Evolutionary conservation across 2,113 vertebrate species (phyloP).

Genomic region (Rhodinocichla rosea): DNA sequence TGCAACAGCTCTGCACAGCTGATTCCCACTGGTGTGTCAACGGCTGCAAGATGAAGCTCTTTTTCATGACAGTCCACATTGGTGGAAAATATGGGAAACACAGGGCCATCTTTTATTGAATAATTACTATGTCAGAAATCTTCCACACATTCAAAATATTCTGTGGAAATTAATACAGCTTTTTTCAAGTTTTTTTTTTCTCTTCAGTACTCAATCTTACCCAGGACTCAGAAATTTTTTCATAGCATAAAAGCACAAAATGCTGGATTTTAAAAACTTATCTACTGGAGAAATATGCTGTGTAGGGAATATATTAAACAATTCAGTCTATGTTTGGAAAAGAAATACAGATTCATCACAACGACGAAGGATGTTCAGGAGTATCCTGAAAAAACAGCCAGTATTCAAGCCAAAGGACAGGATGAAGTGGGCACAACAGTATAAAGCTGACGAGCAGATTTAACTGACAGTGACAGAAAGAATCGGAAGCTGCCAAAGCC

Average conservation of each 20-base stretch:
- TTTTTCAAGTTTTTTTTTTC: neutral
- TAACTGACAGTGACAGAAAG: conserved; percentile 45
- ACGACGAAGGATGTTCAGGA: conserved; percentile 46
- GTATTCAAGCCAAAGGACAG: conserved; percentile 48
- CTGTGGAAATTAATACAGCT: neutral
- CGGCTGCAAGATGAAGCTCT: neutral
- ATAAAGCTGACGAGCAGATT: conserved; percentile 36
- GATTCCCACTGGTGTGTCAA: neutral
- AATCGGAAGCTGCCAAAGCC: conserved; percentile 28
- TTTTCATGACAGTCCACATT: neutral
- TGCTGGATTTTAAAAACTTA: neutral
- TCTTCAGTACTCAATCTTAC: neutral
- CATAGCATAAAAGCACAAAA: neutral
- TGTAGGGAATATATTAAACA: conserved; percentile 6
- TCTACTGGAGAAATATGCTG: neutral
- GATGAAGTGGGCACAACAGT: conserved; percentile 50
- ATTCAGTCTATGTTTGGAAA: conserved; percentile 37
- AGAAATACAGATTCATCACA: conserved; percentile 48
- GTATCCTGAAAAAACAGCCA: conserved; percentile 22
- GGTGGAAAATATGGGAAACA: neutral
- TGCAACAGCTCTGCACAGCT: neutral
- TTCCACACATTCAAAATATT: neutral
- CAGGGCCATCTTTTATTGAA: neutral
- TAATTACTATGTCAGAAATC: neutral
- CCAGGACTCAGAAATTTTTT: neutral